Percentiles rank a stretch among this genome's conserved stretches.
These are phyloP conservation scores for Magallana ariakensis DNA, from an alignment of 1,140 invertebrate species.

Conservation along the genomic window DNA sequence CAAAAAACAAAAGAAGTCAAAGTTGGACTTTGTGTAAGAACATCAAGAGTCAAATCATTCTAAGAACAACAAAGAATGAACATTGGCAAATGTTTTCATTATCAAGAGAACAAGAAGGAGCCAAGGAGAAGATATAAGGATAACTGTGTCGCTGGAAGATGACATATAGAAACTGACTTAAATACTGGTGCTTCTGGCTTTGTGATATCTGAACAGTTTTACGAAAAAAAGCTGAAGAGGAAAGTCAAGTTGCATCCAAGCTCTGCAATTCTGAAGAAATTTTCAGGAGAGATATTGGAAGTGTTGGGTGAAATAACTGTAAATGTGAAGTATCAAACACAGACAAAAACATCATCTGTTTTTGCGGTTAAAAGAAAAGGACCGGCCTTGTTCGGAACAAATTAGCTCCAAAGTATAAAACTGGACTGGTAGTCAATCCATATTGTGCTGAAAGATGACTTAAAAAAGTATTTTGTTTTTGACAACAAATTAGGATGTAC, in stretches of 20 bases:
- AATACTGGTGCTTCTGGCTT: background rate
- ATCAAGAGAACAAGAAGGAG: constrained; percentile 35
- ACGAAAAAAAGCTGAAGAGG: background rate
- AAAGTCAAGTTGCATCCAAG: constrained; percentile 9
- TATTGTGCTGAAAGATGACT: constrained; percentile 42
- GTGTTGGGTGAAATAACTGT: background rate
- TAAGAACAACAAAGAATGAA: constrained; percentile 75
- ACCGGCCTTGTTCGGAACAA: constrained; percentile 31
- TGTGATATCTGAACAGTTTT: background rate
- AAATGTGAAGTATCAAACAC: constrained; percentile 7
- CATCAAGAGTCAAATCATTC: no score
- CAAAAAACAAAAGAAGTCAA: constrained; percentile 21
- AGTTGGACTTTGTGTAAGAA: background rate
- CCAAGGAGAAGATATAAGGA: constrained; percentile 3
- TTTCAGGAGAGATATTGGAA: constrained; percentile 43
- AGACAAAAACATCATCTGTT: background rate
- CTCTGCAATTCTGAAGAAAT: constrained; percentile 45
- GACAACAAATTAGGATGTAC: constrained; percentile 27
- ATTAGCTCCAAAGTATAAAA: background rate
- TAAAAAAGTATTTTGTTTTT: constrained; percentile 51
- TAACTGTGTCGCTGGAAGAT: background rate
- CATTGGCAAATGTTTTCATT: constrained; percentile 32
- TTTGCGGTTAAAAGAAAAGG: background rate
- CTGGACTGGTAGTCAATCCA: constrained; percentile 30
- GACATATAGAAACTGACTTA: background rate